phyloP scores from a whole-genome alignment of 2,113 vertebrate species.

The Mustela nigripes region DNA sequence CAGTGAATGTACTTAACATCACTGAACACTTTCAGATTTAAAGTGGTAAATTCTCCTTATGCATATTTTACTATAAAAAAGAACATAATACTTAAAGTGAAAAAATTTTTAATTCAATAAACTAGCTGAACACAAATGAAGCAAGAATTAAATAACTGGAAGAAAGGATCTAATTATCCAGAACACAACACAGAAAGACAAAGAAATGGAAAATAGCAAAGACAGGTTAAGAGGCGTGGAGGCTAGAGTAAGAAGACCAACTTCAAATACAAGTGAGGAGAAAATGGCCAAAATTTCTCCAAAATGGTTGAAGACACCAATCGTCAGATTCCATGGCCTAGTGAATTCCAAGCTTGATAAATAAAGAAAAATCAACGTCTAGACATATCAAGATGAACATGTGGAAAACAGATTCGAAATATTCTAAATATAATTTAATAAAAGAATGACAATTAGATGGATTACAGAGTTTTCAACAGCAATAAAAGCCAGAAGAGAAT shows the following conservation, averaged over 20 bases:
- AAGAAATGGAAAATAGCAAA: neutral
- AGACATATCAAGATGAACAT: conserved; percentile 8
- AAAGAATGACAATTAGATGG: neutral
- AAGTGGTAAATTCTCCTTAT: neutral
- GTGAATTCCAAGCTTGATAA: neutral
- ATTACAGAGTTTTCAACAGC: neutral
- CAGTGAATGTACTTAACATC: neutral
- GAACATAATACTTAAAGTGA: neutral
- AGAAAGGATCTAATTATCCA: neutral
- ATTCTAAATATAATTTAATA: neutral
- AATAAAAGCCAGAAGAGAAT: conserved; percentile 38
- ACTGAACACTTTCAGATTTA: neutral
- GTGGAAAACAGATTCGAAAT: neutral
- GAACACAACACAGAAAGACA: conserved; percentile 23
- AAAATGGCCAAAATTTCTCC: neutral
- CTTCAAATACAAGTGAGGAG: conserved; percentile 34
- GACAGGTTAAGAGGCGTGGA: neutral
- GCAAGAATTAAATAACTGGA: neutral
- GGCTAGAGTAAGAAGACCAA: neutral
- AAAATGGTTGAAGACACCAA: neutral
- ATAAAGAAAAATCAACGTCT: neutral
- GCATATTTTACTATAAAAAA: neutral
- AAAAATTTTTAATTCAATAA: neutral
- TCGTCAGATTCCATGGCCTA: conserved; percentile 29
- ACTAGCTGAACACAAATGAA: neutral